phyloP scores from a whole-genome alignment of 35 echinoderm and acorn worm genomes.

The Apostichopus parvimensis region DNA sequence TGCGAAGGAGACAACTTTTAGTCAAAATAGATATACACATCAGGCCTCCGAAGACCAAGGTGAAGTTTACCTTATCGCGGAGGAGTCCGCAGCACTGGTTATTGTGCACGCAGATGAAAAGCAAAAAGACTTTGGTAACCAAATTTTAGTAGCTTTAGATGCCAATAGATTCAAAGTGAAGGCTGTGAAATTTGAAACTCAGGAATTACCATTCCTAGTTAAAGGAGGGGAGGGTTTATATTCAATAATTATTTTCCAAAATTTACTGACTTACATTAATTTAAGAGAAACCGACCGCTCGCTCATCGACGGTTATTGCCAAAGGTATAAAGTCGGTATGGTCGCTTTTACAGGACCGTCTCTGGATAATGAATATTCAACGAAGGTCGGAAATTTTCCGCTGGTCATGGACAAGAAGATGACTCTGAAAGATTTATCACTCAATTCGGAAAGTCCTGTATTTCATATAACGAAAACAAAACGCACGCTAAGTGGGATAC shows the following conservation, averaged over 20 bases:
- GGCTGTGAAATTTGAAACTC: conserved; percentile 16
- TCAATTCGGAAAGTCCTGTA: conserved; percentile 69
- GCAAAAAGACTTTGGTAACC: conserved; percentile 55
- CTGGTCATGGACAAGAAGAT: conserved; percentile 81
- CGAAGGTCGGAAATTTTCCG: conserved; percentile 82
- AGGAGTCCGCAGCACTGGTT: conserved; percentile 32
- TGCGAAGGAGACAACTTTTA: conserved; percentile 7
- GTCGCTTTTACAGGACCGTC: conserved; percentile 65
- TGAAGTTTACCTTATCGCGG: background rate
- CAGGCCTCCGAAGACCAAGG: background rate
- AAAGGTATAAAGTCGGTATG: conserved; percentile 74
- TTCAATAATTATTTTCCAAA: conserved; percentile 93
- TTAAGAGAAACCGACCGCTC: conserved; percentile 39
- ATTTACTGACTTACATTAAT: conserved; percentile 74
- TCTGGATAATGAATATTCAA: conserved; percentile 50
- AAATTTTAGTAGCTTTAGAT: conserved; percentile 61
- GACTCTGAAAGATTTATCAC: conserved; percentile 68
- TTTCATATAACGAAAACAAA: conserved; percentile 75
- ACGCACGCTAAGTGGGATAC: conserved; percentile 48
- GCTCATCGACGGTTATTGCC: conserved; percentile 77
- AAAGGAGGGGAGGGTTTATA: conserved; percentile 61
- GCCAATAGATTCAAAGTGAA: conserved; percentile 67
- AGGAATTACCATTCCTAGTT: conserved; percentile 52
- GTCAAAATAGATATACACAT: conserved; percentile 2
- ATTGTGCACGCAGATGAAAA: conserved; percentile 35